Evolutionary conservation across 1,140 invertebrate genomes (phyloP).

Genomic region (Drosophila ironensis): DNA sequence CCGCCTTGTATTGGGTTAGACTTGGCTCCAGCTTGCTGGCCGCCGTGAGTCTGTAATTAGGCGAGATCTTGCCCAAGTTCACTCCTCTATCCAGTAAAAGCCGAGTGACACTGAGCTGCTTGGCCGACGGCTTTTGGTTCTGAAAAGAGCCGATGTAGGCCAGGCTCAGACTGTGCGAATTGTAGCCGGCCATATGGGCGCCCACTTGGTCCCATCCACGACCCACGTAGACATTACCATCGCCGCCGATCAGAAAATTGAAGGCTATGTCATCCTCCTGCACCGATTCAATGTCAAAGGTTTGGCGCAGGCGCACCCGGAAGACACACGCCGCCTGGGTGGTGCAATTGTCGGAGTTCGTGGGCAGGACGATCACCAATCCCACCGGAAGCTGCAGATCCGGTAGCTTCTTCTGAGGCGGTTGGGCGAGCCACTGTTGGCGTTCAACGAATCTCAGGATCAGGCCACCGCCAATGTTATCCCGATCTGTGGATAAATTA

Average conservation of each 20-base stretch:
- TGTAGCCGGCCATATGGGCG: constrained; percentile 85
- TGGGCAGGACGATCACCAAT: constrained; percentile 83
- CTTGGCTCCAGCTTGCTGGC: constrained; percentile 85
- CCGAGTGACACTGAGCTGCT: constrained; percentile 84
- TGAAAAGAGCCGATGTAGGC: constrained; percentile 84
- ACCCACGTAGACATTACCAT: constrained; percentile 86
- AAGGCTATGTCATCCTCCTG: constrained; percentile 85
- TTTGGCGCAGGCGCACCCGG: constrained; percentile 86
- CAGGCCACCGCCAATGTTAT: constrained; percentile 62
- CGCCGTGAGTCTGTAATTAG: constrained; percentile 85
- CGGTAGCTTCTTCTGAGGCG: constrained; percentile 80
- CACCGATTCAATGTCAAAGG: constrained; percentile 88
- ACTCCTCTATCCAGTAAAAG: constrained; percentile 85
- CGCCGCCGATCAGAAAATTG: constrained; percentile 86
- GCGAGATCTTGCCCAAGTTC: constrained; percentile 82
- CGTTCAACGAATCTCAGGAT: constrained; percentile 80
- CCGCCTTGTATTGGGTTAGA: constrained; percentile 86
- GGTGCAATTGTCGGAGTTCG: constrained; percentile 83
- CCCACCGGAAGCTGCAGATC: constrained; percentile 82
- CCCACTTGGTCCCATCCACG: constrained; percentile 85
- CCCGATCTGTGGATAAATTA: constrained; percentile 34
- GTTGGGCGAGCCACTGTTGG: constrained; percentile 85
- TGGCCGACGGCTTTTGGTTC: constrained; percentile 81
- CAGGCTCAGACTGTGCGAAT: constrained; percentile 84
- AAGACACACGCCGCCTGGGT: constrained; percentile 83